Evolutionary conservation across 2,113 vertebrate species (phyloP).

Genomic region (Heloderma charlesbogerti): DNA sequence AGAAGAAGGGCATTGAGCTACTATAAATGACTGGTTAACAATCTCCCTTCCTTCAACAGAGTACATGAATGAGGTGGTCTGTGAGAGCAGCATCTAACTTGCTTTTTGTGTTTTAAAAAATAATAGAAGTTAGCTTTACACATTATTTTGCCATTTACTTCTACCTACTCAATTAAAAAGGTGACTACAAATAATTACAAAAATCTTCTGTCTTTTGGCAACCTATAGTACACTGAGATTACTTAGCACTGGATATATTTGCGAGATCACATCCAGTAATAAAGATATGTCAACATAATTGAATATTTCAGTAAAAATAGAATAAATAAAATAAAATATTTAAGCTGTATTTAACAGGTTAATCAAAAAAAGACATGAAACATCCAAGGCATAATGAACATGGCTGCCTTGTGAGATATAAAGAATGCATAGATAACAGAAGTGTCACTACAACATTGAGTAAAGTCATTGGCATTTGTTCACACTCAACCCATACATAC

Average conservation of each 20-base stretch:
- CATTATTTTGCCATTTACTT: constrained; percentile 61
- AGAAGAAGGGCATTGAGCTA: constrained; percentile 55
- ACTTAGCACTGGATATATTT: constrained; percentile 71
- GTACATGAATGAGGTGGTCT: constrained; percentile 13
- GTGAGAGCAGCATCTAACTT: constrained; percentile 58
- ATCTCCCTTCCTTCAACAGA: constrained; percentile 51
- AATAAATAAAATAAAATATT: constrained; percentile 99
- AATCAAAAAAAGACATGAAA: constrained; percentile 81
- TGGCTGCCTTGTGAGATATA: constrained; percentile 78
- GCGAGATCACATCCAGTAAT: constrained; percentile 68
- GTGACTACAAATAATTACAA: constrained; percentile 80
- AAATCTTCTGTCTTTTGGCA: constrained; percentile 72
- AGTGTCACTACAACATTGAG: constrained; percentile 71
- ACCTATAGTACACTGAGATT: constrained; percentile 75
- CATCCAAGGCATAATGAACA: constrained; percentile 83
- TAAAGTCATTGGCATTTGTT: constrained; percentile 71
- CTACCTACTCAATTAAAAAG: constrained; percentile 80
- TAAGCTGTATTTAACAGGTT: constrained; percentile 86
- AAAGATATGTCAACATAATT: constrained; percentile 79
- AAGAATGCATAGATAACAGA: constrained; percentile 96
- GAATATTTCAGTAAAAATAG: constrained; percentile 95
- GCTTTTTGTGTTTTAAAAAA: constrained; percentile 71
- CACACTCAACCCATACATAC: constrained; percentile 74
- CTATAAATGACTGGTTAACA: constrained; percentile 35
- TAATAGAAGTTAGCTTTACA: constrained; percentile 68